These are phyloP conservation scores for Chaetophractus vellerosus DNA, from an alignment of 2,797 vertebrate genomes.

Conservation along the genomic window DNA sequence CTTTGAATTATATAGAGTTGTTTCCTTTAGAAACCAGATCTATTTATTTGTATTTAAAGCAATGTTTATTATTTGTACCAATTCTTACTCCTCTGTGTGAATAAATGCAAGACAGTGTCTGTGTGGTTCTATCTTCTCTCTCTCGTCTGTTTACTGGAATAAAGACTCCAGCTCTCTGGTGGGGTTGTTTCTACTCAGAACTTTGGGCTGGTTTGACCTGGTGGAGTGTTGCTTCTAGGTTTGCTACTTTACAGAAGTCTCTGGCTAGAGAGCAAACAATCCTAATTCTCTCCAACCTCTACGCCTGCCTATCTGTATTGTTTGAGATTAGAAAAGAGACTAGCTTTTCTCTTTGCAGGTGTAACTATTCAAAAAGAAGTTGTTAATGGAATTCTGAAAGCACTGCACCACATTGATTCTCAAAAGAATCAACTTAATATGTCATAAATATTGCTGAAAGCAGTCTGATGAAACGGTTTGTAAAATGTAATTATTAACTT, in stretches of 20 bases:
- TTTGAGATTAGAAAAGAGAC: conserved; percentile 2
- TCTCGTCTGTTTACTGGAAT: not conserved
- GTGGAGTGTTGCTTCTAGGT: not conserved
- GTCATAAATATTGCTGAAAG: not conserved
- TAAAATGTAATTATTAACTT: conserved; percentile 19
- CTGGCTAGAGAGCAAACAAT: not conserved
- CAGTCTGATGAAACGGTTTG: conserved; percentile 9
- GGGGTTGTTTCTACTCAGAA: not conserved
- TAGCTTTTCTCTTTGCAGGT: not conserved
- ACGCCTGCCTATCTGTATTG: not conserved
- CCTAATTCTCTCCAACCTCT: not conserved
- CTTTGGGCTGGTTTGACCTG: not conserved
- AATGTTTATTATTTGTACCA: conserved; percentile 84
- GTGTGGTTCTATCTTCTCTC: conserved; percentile 78
- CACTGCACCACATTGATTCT: not conserved
- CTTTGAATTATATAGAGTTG: conserved; percentile 47
- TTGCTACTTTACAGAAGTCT: not conserved
- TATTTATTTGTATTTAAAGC: conserved; percentile 89
- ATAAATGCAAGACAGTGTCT: conserved; percentile 86
- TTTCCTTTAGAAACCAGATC: conserved; percentile 80
- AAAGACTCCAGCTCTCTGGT: not conserved
- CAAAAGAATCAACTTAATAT: not conserved
- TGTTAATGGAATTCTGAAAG: not conserved
- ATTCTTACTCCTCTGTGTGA: conserved; percentile 82
- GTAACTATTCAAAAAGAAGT: conserved; percentile 27